Evolutionary conservation across 1,140 invertebrate genomes (phyloP).

Genomic region (Lepidurus arcticus): DNA sequence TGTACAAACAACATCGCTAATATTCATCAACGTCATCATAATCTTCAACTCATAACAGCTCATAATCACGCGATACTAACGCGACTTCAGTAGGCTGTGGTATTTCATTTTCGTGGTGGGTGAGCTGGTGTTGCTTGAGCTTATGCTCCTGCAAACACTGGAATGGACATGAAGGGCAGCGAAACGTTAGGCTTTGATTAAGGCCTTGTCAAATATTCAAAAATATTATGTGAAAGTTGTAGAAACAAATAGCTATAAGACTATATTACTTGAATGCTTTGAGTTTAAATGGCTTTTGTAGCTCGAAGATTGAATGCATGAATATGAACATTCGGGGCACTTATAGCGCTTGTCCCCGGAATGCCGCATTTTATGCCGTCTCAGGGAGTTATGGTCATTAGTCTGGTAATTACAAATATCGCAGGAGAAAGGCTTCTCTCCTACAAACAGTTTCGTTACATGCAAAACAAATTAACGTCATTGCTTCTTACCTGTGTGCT

Average conservation of each 20-base stretch:
- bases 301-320: conserved; percentile 59
- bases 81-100: neutral
- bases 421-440: conserved; percentile 76
- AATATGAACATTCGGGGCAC: conserved; percentile 63
- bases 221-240: neutral
- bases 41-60: too few species aligned
- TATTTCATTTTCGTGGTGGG: neutral
- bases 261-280: conserved; percentile 45
- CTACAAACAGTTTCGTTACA: conserved; percentile 37
- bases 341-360: conserved; percentile 61
- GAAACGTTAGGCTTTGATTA: conserved; percentile 1
- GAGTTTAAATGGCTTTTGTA: conserved; percentile 57
- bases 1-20: neutral
- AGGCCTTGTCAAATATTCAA: conserved; percentile 9
- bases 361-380: conserved; percentile 70
- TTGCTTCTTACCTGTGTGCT: conserved; percentile 50
- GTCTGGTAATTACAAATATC: conserved; percentile 66
- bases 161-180: neutral
- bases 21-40: too few species aligned
- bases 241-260: neutral
- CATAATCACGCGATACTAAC: neutral
- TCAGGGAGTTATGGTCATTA: conserved; percentile 72
- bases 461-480: neutral
- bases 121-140: neutral
- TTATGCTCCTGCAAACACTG: neutral